Evolutionary conservation across 2,797 vertebrate species (phyloP), one percentile per base, ranked within the genome.

Genomic region (Meda fulgida): DNA sequence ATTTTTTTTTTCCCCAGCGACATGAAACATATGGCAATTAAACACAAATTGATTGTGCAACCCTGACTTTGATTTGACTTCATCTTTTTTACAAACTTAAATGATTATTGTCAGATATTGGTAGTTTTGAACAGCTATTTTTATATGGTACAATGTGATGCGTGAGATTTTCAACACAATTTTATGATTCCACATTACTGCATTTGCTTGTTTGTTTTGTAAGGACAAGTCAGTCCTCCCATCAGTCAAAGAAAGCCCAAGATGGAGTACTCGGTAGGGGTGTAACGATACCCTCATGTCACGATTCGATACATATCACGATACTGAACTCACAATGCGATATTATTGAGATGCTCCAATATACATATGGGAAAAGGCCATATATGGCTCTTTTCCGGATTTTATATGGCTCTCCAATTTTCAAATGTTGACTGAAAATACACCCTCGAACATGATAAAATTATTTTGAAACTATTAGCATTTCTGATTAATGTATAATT

Each of bases 121-220:
- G 3, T 19, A 75, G 70, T 77, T 67, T 53, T 69, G 5, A 55
- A 38, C 34, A 43, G 23, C 10, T 14, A 3, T 71, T 48, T 48
- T 16, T 48, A 46, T 16, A 16, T 46, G 46, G 13, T 46, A 46
- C 43, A 46, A 46, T 46, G 13, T 40, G 10, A 69, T 69, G 46
- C 46, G 23, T 58, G 19, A 84, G 48, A 77, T 58, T 43, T 83
- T 69, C 60, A 66, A n/a, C 78, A 14, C 29, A 18, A 21, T 26
- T 48, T 51, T 40, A 26, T 63, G 23, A 58, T 13, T 43, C 34
- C 34, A 23, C 29, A 60, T 82, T 58, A 29, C 48, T n/a, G 29
- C 46, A 31, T 29, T 40, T 69, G 11, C 43, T 51, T 51, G 29
- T 51, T 80, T 80, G 75, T 60, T 84, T 84, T 69, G 83, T 58